These are phyloP conservation scores for Ictidomys tridecemlineatus DNA, from an alignment of 2,113 vertebrate species.

Conservation along the genomic window DNA sequence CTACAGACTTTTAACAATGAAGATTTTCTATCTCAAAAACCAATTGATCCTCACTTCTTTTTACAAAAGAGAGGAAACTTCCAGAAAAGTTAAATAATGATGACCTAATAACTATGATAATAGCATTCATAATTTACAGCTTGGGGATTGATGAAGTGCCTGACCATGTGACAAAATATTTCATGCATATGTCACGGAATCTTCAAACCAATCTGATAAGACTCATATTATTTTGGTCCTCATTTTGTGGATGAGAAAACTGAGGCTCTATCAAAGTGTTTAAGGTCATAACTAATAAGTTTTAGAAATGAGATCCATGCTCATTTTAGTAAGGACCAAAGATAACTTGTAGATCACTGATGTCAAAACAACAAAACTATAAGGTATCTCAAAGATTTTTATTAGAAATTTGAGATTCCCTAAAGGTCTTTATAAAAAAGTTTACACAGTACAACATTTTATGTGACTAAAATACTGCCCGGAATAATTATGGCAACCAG, in stretches of 20 bases:
- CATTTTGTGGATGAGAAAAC: slow-evolving; percentile 9
- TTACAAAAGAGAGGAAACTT: neutral
- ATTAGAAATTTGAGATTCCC: slow-evolving; percentile 44
- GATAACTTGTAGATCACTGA: neutral
- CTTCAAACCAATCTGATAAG: neutral
- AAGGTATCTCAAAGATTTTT: slow-evolving; percentile 44
- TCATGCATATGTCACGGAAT: neutral
- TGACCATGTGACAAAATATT: neutral
- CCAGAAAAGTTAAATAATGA: neutral
- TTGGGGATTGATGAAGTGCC: neutral
- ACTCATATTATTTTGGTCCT: neutral
- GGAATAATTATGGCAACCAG: slow-evolving; percentile 62
- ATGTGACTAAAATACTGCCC: slow-evolving; percentile 51
- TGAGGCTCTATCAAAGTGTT: neutral
- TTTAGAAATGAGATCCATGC: neutral
- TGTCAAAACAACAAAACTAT: neutral
- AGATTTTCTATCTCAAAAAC: neutral
- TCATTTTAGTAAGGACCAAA: slow-evolving; percentile 27
- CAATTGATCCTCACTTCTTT: neutral
- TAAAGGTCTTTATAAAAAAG: slow-evolving; percentile 24
- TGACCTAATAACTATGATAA: neutral
- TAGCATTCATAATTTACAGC: neutral
- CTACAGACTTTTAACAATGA: neutral
- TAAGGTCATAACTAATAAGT: slow-evolving; percentile 8
- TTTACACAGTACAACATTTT: slow-evolving; percentile 41